Conservation (phyloP, 1,140 invertebrate genomes). For the Drosophila ficusphila region DNA sequence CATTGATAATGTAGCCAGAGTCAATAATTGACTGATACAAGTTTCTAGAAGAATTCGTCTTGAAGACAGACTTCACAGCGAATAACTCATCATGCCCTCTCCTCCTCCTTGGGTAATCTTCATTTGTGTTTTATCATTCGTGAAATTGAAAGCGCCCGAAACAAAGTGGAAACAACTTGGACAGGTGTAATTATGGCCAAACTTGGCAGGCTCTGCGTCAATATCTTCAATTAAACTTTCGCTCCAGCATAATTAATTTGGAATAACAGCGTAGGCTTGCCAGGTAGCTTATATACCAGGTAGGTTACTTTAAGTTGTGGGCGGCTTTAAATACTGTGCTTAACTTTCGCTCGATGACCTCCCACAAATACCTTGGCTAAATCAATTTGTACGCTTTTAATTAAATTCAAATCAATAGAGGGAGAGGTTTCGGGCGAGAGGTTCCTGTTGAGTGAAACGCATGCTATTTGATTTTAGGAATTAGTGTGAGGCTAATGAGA, state of each 20-base stretch:
- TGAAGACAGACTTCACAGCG: background rate
- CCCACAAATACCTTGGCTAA: slow-evolving; percentile 32
- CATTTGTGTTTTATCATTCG: slow-evolving; percentile 77
- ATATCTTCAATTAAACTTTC: slow-evolving; percentile 79
- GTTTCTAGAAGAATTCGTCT: slow-evolving; percentile 25
- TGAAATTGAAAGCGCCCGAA: slow-evolving; percentile 68
- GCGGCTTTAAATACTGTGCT: slow-evolving; percentile 49
- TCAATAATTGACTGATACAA: slow-evolving; percentile 55
- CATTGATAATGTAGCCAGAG: slow-evolving; percentile 55
- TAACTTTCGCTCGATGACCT: slow-evolving; percentile 35
- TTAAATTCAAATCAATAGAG: slow-evolving; percentile 74
- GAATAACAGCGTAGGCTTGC: slow-evolving; percentile 11
- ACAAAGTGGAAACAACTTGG: slow-evolving; percentile 62
- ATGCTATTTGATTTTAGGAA: slow-evolving; percentile 43
- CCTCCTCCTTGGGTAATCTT: slow-evolving; percentile 23
- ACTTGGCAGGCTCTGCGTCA: slow-evolving; percentile 37
- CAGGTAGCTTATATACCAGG: background rate
- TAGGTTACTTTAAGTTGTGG: slow-evolving; percentile 17
- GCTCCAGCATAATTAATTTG: slow-evolving; percentile 73
- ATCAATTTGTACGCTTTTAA: slow-evolving; percentile 80
- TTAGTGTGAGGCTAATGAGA: slow-evolving; percentile 31
- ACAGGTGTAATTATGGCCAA: slow-evolving; percentile 76
- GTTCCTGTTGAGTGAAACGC: slow-evolving; percentile 12
- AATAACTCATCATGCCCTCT: slow-evolving; percentile 14
- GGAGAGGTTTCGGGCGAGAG: slow-evolving; percentile 11